Percentiles rank a stretch among this genome's conserved stretches.
These are phyloP conservation scores for Coenonympha glycerion DNA, from an alignment of 2,888 invertebrate species.

Conservation along the genomic window DNA sequence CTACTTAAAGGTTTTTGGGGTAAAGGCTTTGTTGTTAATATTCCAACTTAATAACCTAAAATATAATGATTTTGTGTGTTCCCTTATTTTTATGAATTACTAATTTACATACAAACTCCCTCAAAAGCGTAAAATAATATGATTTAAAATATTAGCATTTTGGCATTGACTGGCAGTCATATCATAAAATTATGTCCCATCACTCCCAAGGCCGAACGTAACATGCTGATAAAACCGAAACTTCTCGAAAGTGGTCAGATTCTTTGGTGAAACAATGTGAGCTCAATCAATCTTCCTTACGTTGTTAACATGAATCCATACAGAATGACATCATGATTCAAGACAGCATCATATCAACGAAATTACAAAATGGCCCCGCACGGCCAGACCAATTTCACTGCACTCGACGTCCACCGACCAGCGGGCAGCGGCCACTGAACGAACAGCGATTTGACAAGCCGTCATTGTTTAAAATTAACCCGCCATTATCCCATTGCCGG, in stretches of 20 bases:
- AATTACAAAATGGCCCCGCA: conserved; percentile 33
- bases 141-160: too few relatives aligned
- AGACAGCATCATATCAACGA: conserved; percentile 9
- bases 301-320: not conserved
- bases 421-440: conserved; percentile 27
- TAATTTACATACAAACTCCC: too few relatives aligned
- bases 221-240: too few relatives aligned
- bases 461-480: conserved; percentile 53
- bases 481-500: conserved; percentile 66
- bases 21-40: conserved; percentile 1
- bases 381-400: conserved; percentile 26
- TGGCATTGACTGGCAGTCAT: too few relatives aligned
- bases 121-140: too few relatives aligned
- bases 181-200: too few relatives aligned
- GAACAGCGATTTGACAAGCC: conserved; percentile 44
- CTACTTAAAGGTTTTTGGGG: conserved; percentile 30
- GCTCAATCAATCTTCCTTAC: too few relatives aligned
- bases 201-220: too few relatives aligned
- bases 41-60: not conserved
- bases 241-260: too few relatives aligned
- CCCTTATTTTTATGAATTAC: too few relatives aligned
- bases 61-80: too few relatives aligned
- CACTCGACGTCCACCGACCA: conserved; percentile 31
- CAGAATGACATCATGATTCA: conserved; percentile 2
- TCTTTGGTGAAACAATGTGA: too few relatives aligned